These are phyloP conservation scores for Drosophila pseudoobscura DNA, from an alignment of 1,140 invertebrate species.

Conservation along the genomic window DNA sequence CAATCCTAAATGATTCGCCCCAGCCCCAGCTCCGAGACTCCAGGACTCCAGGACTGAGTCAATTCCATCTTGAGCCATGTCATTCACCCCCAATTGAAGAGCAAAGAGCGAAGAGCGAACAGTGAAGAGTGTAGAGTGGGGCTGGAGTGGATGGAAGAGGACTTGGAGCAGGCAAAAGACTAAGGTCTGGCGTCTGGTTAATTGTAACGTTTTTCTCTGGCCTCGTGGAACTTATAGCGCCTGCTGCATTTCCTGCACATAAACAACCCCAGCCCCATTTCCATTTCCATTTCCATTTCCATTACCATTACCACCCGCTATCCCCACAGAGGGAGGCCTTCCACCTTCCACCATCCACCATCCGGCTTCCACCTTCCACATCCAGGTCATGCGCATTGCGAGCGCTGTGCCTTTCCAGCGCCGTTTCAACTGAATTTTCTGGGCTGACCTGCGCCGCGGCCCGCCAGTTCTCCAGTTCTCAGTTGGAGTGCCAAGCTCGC, in stretches of 20 bases:
- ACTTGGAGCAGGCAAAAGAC: constrained; percentile 53
- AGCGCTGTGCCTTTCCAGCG: constrained; percentile 13
- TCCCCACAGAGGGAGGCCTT: too few species aligned
- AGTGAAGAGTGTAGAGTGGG: neutral
- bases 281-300: too few species aligned
- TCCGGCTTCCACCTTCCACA: constrained; percentile 28
- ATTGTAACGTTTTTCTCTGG: constrained; percentile 68
- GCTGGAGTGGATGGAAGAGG: neutral
- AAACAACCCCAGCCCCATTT: constrained; percentile 48
- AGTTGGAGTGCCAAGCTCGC: constrained; percentile 75
- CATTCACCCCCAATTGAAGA: constrained; percentile 61
- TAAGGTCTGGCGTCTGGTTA: constrained; percentile 59
- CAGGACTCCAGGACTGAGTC: too few species aligned
- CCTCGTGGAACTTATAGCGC: constrained; percentile 57
- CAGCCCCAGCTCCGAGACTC: constrained; percentile 1
- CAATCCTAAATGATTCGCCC: constrained; percentile 2
- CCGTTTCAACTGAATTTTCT: constrained; percentile 32
- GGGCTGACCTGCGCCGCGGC: constrained; percentile 29
- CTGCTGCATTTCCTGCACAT: constrained; percentile 76
- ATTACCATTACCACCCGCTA: neutral
- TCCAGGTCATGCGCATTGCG: constrained; percentile 22
- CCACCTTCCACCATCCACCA: neutral
- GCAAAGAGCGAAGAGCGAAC: neutral
- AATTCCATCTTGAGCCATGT: constrained; percentile 20
- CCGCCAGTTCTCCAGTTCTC: constrained; percentile 49